A percentile compares a stretch with the other conserved stretches of the same genome.
These are phyloP conservation scores for Paedocypris micromegethes DNA, from an alignment of 2,797 vertebrate species.

Conservation along the genomic window DNA sequence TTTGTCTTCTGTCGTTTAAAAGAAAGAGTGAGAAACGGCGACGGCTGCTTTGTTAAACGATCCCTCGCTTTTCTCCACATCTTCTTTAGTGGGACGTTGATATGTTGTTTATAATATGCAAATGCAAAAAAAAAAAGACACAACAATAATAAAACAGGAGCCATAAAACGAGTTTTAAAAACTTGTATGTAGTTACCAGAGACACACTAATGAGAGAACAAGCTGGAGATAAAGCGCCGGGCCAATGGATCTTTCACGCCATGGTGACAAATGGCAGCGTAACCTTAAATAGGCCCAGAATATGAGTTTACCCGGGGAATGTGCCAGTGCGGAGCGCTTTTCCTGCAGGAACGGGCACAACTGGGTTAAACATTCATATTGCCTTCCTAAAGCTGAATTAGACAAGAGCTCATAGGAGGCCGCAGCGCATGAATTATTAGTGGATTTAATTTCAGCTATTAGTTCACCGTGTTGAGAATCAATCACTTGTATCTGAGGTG, in stretches of 20 bases:
- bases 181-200: slow-evolving; percentile 32
- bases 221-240: slow-evolving; percentile 33
- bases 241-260: slow-evolving; percentile 43
- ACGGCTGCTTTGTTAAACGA: slow-evolving; percentile 55
- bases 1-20: slow-evolving; percentile 53
- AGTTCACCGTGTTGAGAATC: slow-evolving; percentile 86
- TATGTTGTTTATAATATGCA: slow-evolving; percentile 49
- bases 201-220: slow-evolving; percentile 44
- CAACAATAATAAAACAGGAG: slow-evolving; percentile 43
- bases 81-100: slow-evolving; percentile 37
- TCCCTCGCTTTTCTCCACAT: slow-evolving; percentile 35
- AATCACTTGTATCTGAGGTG: slow-evolving; percentile 83
- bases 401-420: slow-evolving; percentile 80
- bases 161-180: slow-evolving; percentile 25
- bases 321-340: slow-evolving; percentile 58
- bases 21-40: slow-evolving; percentile 45
- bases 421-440: slow-evolving; percentile 91
- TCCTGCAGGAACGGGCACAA: slow-evolving; percentile 76
- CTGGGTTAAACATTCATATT: slow-evolving; percentile 82
- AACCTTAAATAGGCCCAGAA: slow-evolving; percentile 45
- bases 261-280: slow-evolving; percentile 35
- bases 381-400: slow-evolving; percentile 88
- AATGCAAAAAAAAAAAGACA: slow-evolving; percentile 41
- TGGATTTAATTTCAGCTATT: slow-evolving; percentile 94
- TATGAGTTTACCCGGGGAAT: slow-evolving; percentile 53